Evolutionary conservation across 2,888 invertebrate species (phyloP), one percentile per base, ranked within the genome.

Genomic region (Diarsia dahlii): DNA sequence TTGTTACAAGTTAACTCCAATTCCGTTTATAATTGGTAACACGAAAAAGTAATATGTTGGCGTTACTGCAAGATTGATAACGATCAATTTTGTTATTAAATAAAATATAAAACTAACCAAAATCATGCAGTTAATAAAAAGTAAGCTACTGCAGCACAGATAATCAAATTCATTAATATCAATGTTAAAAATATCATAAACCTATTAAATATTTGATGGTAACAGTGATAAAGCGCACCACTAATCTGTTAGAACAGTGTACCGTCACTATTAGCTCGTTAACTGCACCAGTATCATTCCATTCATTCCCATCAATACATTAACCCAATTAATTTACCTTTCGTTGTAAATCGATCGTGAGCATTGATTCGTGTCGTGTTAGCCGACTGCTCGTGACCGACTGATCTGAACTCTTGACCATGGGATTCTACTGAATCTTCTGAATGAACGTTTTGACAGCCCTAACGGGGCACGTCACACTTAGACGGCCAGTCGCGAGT

Each of bases 351-450:
- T 91, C 91, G 91, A 91, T 90, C 90, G 88, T 90, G 90, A 89
- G 88, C 90, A 90, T 89, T 88, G 89, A 77, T 90, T 88, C 89
- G 87, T 87, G 91, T 88, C 88, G 88, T 87, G 89, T 90, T 90
- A 89, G 90, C 89, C 89, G 90, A 81, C 76, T 50, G 71, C 63
- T 92, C 94, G 93, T 94, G 94, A 93, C 91, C 90, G 87, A 89
- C 86, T 90, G 87, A 89, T 91, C 90, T 87, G 76, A 89, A 91
- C 90, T 89, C 84, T 81, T 89, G 88, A 88, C 89, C 88, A 86
- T 86, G 83, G 79, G 80, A 74, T 82, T 79, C 73, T 73, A 74
- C 75, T 69, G 58, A 39, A 76, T 76, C 82, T 76, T 45, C 65
- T 78, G 75, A 86, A 84, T 81, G 78, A 80, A 82, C 69, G 54